Conservation (phyloP, 2,113 vertebrate genomes). For the Gopherus evgoodei region DNA sequence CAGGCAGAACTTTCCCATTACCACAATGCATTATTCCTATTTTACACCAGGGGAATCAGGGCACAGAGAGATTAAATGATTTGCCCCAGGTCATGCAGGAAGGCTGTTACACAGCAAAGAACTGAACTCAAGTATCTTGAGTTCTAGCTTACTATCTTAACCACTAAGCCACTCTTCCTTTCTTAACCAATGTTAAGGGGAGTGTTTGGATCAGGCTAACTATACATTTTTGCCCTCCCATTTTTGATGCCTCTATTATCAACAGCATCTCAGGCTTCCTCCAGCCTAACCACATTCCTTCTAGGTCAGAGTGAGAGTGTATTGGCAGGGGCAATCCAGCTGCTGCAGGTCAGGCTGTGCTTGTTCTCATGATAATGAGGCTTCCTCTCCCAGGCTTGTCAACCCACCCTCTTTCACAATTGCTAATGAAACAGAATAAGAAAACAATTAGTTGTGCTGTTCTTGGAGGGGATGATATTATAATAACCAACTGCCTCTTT, state of each 20-base stretch:
- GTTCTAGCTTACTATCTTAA: background rate
- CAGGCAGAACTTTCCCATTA: background rate
- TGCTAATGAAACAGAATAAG: background rate
- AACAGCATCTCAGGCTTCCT: background rate
- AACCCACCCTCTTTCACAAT: background rate
- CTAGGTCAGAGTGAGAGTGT: background rate
- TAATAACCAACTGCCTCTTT: background rate
- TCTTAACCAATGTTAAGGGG: background rate
- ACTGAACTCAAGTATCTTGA: too few relatives aligned
- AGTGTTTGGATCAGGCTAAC: background rate
- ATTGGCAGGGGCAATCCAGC: background rate
- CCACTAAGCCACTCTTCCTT: background rate
- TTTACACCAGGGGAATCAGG: background rate
- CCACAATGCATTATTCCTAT: background rate
- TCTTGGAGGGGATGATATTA: background rate
- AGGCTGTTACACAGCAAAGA: background rate
- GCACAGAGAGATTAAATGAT: background rate
- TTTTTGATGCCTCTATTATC: background rate
- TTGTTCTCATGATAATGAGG: background rate
- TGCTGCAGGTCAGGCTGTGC: background rate
- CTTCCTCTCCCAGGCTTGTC: background rate
- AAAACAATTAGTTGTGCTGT: background rate
- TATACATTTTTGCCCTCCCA: background rate
- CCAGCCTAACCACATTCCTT: background rate
- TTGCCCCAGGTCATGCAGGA: background rate